Conservation (phyloP, 2,797 vertebrate genomes). For the Mus minutoides region DNA sequence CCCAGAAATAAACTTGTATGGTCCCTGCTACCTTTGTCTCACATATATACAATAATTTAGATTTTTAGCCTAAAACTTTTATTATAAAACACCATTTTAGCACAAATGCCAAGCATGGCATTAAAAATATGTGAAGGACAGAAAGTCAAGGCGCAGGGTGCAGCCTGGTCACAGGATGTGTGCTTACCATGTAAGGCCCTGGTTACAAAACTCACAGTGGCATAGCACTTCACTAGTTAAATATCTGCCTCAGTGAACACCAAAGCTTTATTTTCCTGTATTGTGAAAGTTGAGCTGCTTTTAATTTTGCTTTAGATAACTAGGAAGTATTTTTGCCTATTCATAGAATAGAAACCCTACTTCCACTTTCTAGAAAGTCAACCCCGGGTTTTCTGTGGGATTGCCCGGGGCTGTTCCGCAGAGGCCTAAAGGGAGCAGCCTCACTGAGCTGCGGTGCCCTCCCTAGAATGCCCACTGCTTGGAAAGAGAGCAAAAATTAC, state of each 20-base stretch:
- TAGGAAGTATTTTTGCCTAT: slow-evolving; percentile 50
- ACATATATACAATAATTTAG: not conserved
- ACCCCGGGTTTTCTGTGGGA: not conserved
- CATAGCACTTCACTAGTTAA: not conserved
- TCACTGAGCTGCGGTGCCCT: not conserved
- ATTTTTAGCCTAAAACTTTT: not conserved
- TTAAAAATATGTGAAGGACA: not conserved
- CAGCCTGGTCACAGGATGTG: not conserved
- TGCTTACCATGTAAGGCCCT: not conserved
- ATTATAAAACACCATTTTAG: not conserved
- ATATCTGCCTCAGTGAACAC: not conserved
- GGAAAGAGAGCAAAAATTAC: not conserved
- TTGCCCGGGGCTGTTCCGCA: too few relatives aligned
- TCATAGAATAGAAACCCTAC: not conserved
- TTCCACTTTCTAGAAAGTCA: not conserved
- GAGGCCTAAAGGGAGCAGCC: not conserved
- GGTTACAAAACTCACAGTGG: not conserved
- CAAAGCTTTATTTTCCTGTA: not conserved
- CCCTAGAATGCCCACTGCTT: not conserved
- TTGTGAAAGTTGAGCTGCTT: not conserved
- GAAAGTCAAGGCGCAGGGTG: not conserved
- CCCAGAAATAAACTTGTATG: slow-evolving; percentile 20
- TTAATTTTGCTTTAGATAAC: not conserved
- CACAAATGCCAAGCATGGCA: not conserved
- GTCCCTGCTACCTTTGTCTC: not conserved